Evolutionary conservation across 2,113 vertebrate genomes (phyloP).

Genomic region (human): GRCh38 chr9:91643501-91644000

Average conservation of each 20-base stretch:
- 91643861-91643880: background rate
- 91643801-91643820: constrained; percentile 66
- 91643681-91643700: fast-evolving
- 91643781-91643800: constrained; percentile 57
- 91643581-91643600: background rate
- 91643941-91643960: background rate
- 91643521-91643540: background rate
- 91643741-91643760: background rate
- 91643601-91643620: background rate
- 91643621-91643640: background rate
- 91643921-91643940: background rate
- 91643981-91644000: background rate
- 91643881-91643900: background rate
- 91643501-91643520: background rate
- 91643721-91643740: background rate
- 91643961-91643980: background rate
- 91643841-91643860: background rate
- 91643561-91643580: too few species aligned
- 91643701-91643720: background rate
- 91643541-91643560: background rate
- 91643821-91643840: constrained; percentile 14
- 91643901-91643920: background rate
- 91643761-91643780: constrained; percentile 39
- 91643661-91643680: background rate
- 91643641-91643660: fast-evolving